Base-by-base conservation (phyloP, 2,113 vertebrate species). In the Tretioscincus oriximinensis region DNA sequence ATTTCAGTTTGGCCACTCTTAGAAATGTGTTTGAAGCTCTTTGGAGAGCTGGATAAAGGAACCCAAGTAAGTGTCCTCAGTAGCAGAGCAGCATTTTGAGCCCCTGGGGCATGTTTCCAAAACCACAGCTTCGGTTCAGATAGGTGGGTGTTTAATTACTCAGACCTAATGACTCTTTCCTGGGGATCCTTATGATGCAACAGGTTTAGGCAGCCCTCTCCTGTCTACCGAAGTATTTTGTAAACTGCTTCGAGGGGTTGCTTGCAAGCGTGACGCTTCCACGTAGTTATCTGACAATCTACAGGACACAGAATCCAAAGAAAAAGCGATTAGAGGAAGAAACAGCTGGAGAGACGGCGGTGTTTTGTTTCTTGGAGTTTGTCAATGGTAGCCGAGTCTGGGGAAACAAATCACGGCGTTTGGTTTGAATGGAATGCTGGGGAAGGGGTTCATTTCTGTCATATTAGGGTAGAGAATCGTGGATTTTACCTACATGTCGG, bases 41-140 rank as follows among this genome's bases (percentile, higher is more conserved):
- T 78, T 73, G 16, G 0, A 9, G 60, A 84, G 87, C 78, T 63
- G 66, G 10, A 7, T 63, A 77, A 14, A 78, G 41, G 18, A 84
- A 67, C 31, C 6, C 18, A 78, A 61, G 47, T 61, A 70, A 68
- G 68, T 12, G 47, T 21, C 64, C 64, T 29, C n/a, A 66, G 29
- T 4, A 9, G 64, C 10, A 28, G n/a, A 28, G 29, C 10, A 29
- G 3, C 28, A 29, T 66, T 16, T 22, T 66, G 28, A 28, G 54
- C 54, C 54, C 18, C 54, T 58, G 54, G 54, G 54, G 54, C 11
- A 58, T 58, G 4, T 58, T 58, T 58, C 54, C 54, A 16, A 16
- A 58, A 58, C 16, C 18, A 58, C 16, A 12, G 12, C 14, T 51
- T 9, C 51, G 4, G 51, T 21, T 24, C 68, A 24, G 21, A 31